Evolutionary conservation across 2,113 vertebrate genomes (phyloP), one percentile per base, ranked within the genome.

Genomic region (Hippocampus barbouri): DNA sequence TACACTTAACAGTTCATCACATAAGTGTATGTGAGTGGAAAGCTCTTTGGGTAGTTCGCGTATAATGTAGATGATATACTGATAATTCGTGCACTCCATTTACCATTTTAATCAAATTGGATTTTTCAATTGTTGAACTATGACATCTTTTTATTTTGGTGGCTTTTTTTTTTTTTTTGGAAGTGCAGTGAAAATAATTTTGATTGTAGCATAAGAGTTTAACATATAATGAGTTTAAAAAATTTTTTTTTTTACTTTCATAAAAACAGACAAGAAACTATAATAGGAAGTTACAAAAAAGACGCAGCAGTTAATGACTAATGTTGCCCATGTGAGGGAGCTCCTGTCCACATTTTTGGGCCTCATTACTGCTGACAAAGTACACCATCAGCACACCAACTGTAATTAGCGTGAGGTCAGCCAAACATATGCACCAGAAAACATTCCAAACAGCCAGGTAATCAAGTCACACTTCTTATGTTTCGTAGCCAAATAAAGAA

Each of bases 301-400:
- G 25, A 25, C 20, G 18, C 4, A 66, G 69, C 8, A 47, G 43
- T 76, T 66, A 83, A 72, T 82, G 64, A 40, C 65, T 2, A 10
- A 43, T 62, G 64, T 21, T 70, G 77, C 8, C 84, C 90, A 89
- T 66, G 60, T 61, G 90, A 72, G 88, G 90, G 90, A 65, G 86
- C 87, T 79, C 30, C 80, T 75, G 7, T 12, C 78, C 80, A 75
- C 30, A 4, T 30, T 67, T 60, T 75, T 56, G n/a, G 53, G 21
- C 49, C 12, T 34, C 11, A 41, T 21, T 10, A 25, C 21, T n/a
- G 38, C 38, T 47, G 66, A 25, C 62, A 53, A 7, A 23, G 2
- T 18, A 23, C 12, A 63, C 20, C 64, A 43, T 66, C 41, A n/a
- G 27, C 27, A 2, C 64, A 15, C 64, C 41, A 66, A 25, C n/a